Base-by-base conservation (phyloP, 2,888 invertebrate genomes). In the Drosophila seclusa region DNA sequence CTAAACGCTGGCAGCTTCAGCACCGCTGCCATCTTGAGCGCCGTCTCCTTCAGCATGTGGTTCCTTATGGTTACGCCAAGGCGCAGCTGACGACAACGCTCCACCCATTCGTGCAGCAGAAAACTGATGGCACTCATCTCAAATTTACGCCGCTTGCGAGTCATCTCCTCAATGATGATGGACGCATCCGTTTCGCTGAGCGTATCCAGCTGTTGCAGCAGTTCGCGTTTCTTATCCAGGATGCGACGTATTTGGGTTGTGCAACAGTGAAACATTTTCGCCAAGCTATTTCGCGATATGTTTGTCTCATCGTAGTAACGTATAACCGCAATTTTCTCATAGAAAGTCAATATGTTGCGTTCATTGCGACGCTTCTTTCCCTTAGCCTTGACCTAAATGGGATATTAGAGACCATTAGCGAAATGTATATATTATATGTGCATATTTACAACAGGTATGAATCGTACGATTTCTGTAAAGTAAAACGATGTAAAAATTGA, bases 101-200 rank as follows among this genome's bases (percentile, higher is more conserved):
- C 91, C 24, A 92, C 92, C 92, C 92, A 92, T 52, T 92, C 92
- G 69, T 92, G 90, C 16, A 92, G 64, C 5, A 92, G 90, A 38
- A 92, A 92, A 62, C 91, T 91, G 10, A 92, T 89, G 58, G 92
- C 92, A 60, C 91, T 92, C 91, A 92, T 92, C 74, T 92, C 92
- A 38, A 92, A 92, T 70, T 92, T 92, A 29, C 91, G 86, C 0
- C 92, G 90, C 63, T 92, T 92, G 18, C 91, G 90, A 27, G 92
- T 89, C 92, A 92, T 92, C 68, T 92, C 92, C 52, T 92, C 92
- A 16, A 92, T 89, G 5, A 92, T 91, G 5, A 89, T 90, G 0
- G 91, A 86, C 5, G 92, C 91, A 76, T 92, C 91, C 0, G 91
- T 85, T n/a, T 92, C 92, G 68, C 91, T 91, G 13, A 92, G 80